Evolutionary conservation across 2,113 vertebrate genomes (phyloP).

Genomic region (Neolamprologus modestus): DNA sequence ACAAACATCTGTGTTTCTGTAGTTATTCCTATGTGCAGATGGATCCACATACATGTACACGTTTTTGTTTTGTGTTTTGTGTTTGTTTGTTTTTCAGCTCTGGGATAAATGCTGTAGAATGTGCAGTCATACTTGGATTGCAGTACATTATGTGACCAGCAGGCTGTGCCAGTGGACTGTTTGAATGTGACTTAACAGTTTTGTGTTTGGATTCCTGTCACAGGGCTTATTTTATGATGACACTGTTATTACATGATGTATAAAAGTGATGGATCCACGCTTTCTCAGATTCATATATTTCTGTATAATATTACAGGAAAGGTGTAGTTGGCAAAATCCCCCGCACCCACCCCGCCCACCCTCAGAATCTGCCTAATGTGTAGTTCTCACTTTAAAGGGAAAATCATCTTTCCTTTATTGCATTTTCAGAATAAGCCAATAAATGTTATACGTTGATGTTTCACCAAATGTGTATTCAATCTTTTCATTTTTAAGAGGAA

Average conservation of each 20-base stretch:
- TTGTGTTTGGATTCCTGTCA: background rate
- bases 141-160: slow-evolving; percentile 45
- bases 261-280: slow-evolving; percentile 17
- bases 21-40: background rate
- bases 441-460: slow-evolving; percentile 47
- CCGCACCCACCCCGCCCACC: background rate
- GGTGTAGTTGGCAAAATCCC: background rate
- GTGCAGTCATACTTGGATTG: background rate
- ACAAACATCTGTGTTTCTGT: slow-evolving; percentile 5
- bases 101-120: background rate
- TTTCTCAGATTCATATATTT: slow-evolving; percentile 12
- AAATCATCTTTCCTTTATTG: slow-evolving; percentile 23
- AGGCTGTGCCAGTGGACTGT: slow-evolving; percentile 47
- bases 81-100: background rate
- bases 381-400: slow-evolving; percentile 26
- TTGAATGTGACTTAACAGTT: slow-evolving; percentile 47
- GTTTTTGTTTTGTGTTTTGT: background rate
- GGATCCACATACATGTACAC: background rate
- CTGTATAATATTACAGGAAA: background rate
- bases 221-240: slow-evolving; percentile 29
- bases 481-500: background rate
- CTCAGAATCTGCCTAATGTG: slow-evolving; percentile 32
- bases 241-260: slow-evolving; percentile 15
- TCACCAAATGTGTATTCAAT: slow-evolving; percentile 2
- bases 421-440: slow-evolving; percentile 48